Conservation (phyloP, 2,113 vertebrate genomes). For the Gambusia affinis region DNA sequence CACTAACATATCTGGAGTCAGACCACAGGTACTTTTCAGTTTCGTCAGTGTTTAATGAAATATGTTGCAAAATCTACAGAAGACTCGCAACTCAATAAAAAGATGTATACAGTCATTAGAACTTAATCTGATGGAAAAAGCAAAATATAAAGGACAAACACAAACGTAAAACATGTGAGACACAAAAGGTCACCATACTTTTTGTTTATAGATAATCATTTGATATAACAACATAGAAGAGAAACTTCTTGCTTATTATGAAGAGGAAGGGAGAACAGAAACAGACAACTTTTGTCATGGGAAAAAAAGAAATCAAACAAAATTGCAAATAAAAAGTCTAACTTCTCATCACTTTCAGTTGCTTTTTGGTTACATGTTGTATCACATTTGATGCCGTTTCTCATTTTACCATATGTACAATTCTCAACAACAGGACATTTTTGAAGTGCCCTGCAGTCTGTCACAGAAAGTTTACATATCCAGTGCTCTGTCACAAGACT, state of each 20-base stretch:
- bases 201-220: background rate
- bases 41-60: background rate
- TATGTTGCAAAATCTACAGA: background rate
- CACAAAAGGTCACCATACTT: too few relatives aligned
- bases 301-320: background rate
- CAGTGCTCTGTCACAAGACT: background rate
- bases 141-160: too few relatives aligned
- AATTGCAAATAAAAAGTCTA: background rate
- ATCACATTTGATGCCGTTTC: background rate
- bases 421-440: too few relatives aligned
- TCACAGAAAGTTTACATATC: background rate
- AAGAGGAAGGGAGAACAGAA: slow-evolving; percentile 17
- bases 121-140: background rate
- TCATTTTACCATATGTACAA: background rate
- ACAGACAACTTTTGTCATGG: background rate
- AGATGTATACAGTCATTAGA: background rate
- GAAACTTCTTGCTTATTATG: background rate
- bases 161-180: too few relatives aligned
- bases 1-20: background rate
- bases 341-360: background rate
- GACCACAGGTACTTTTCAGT: background rate
- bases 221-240: background rate
- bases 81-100: background rate
- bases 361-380: too few relatives aligned
- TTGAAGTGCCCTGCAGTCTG: too few relatives aligned